Conservation (phyloP, 2,113 vertebrate genomes). For the Ploceus nigricollis region DNA sequence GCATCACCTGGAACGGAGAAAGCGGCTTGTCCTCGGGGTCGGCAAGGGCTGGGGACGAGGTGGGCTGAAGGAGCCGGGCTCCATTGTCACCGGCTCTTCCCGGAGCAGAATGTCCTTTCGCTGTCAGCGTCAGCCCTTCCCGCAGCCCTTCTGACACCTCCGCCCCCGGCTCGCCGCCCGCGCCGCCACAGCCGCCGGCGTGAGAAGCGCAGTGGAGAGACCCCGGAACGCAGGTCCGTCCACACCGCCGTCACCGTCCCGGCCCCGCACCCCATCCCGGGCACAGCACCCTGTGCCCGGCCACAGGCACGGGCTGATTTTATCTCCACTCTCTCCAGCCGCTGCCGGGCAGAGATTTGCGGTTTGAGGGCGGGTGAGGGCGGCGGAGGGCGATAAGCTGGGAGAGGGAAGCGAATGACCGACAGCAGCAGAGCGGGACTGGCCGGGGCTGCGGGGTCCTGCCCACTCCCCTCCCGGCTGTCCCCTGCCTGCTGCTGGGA, state of each 20-base stretch:
- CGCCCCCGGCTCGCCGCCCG: not conserved
- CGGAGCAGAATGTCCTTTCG: not conserved
- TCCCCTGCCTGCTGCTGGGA: not conserved
- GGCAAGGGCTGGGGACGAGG: not conserved
- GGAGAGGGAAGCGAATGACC: not conserved
- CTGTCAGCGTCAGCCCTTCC: not conserved
- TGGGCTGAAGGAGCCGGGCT: not conserved
- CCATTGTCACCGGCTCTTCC: not conserved
- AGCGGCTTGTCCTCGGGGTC: not conserved
- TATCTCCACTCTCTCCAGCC: not conserved
- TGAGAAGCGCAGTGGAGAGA: fast-evolving
- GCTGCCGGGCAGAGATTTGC: constrained; percentile 17
- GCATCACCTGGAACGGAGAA: constrained; percentile 26
- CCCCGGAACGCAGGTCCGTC: fast-evolving
- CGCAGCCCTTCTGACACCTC: not conserved
- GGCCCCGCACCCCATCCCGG: not conserved
- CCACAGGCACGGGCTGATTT: not conserved
- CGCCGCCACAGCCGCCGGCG: not conserved
- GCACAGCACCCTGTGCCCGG: fast-evolving
- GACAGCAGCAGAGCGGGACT: not conserved
- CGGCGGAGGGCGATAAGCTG: not conserved
- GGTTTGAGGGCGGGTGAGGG: not conserved
- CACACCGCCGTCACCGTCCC: fast-evolving
- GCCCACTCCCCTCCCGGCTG: not conserved
- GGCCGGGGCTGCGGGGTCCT: not conserved